Percentiles rank a stretch among this genome's conserved stretches.
These are phyloP conservation scores for Phlogophora meticulosa DNA, from an alignment of 2,888 invertebrate species.

Conservation along the genomic window DNA sequence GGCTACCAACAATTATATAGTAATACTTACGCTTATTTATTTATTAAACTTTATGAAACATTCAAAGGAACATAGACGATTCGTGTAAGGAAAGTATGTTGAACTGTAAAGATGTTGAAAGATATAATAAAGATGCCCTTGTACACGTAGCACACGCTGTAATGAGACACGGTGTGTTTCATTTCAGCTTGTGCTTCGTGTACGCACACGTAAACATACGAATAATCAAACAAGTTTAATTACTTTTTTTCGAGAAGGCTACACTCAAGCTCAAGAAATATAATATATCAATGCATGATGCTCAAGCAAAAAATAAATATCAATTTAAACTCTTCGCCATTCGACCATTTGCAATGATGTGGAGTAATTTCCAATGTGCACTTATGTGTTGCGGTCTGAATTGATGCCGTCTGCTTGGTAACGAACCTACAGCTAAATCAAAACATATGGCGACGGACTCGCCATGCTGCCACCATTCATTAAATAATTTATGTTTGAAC, in stretches of 20 bases:
- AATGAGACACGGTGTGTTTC: conserved; percentile 67
- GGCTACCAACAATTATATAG: conserved; percentile 52
- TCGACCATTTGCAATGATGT: conserved; percentile 23
- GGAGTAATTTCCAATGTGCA: conserved; percentile 33
- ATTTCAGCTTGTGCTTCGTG: not conserved
- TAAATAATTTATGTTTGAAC: conserved; percentile 75
- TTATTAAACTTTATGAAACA: conserved; percentile 13
- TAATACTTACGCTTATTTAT: conserved; percentile 4
- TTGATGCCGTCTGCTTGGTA: conserved; percentile 63
- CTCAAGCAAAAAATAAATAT: too few relatives aligned
- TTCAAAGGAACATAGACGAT: conserved; percentile 27
- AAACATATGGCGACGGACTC: conserved; percentile 74
- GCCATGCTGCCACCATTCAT: conserved; percentile 75
- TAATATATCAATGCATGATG: too few relatives aligned
- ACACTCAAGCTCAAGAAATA: conserved; percentile 8
- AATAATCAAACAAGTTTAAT: conserved; percentile 49
- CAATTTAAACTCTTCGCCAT: conserved; percentile 3
- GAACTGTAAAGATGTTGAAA: conserved; percentile 86
- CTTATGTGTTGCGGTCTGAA: conserved; percentile 54
- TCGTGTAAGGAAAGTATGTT: conserved; percentile 78
- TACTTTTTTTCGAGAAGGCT: conserved; percentile 11
- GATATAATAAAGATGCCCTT: conserved; percentile 84
- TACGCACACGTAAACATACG: conserved; percentile 72
- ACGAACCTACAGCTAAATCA: conserved; percentile 71
- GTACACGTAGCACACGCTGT: conserved; percentile 63